Percentiles rank a stretch among this genome's conserved stretches.
Evolutionary conservation across 2,797 vertebrate genomes (phyloP).

Genomic region (Galago senegalensis): DNA sequence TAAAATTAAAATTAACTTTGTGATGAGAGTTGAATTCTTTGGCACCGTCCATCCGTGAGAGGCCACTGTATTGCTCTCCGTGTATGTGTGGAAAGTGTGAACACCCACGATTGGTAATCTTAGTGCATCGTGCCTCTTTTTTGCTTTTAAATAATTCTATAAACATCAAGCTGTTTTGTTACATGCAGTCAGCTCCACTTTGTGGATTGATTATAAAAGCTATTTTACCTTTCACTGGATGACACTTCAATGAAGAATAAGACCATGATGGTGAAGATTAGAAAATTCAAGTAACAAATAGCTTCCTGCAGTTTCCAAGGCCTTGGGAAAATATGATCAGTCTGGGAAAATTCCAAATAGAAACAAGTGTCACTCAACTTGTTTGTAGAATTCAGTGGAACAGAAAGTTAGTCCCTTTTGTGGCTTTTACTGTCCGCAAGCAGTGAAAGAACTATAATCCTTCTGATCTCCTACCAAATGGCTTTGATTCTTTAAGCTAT

Average conservation of each 20-base stretch:
- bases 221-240: constrained; percentile 69
- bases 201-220: constrained; percentile 75
- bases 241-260: constrained; percentile 80
- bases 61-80: neutral
- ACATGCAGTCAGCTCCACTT: constrained; percentile 53
- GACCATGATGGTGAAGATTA: neutral
- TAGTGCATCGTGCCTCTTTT: constrained; percentile 56
- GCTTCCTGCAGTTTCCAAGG: constrained; percentile 31
- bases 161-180: constrained; percentile 69
- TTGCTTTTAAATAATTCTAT: constrained; percentile 65
- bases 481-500: neutral
- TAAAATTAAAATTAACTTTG: constrained; percentile 52
- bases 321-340: neutral
- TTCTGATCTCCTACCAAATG: neutral
- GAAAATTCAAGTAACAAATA: constrained; percentile 33
- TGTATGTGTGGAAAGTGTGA: neutral
- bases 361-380: neutral
- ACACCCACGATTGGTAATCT: neutral
- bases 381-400: neutral
- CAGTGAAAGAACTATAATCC: neutral
- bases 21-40: constrained; percentile 19
- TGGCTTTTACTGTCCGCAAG: neutral
- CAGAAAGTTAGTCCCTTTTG: neutral
- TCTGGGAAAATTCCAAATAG: constrained; percentile 47
- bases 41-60: neutral